Evolutionary conservation across 2,797 vertebrate genomes (phyloP).

Genomic region (Karalla daura): DNA sequence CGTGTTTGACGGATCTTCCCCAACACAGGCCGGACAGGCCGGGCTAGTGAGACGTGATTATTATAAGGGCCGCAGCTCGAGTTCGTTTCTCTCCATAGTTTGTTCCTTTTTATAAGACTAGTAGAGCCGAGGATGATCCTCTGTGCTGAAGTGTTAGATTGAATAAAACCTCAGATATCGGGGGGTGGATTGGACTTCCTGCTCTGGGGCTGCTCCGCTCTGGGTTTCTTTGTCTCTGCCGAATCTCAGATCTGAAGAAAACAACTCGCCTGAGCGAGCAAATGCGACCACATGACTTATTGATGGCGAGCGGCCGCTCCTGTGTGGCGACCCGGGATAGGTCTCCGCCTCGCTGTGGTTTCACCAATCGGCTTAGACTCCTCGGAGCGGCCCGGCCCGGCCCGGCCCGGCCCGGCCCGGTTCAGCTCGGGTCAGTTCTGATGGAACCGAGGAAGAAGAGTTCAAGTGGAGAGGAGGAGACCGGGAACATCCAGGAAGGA

Average conservation of each 20-base stretch:
- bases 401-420: background rate
- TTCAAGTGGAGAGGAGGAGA: background rate
- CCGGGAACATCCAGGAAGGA: too few relatives aligned
- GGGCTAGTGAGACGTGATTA: background rate
- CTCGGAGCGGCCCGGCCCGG: too few relatives aligned
- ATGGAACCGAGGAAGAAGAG: background rate
- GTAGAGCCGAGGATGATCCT: too few relatives aligned
- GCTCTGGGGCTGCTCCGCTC: background rate
- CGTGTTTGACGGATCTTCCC: too few relatives aligned
- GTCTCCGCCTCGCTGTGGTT: background rate
- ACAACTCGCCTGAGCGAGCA: constrained; percentile 45
- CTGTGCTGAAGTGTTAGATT: too few relatives aligned
- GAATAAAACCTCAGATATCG: background rate
- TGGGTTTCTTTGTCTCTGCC: background rate
- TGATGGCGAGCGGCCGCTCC: constrained; percentile 34
- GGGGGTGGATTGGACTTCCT: background rate
- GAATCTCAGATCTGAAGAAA: constrained; percentile 39
- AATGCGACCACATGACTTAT: constrained; percentile 66
- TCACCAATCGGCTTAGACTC: background rate
- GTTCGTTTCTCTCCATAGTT: too few relatives aligned
- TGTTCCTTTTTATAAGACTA: too few relatives aligned
- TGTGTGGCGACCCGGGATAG: background rate
- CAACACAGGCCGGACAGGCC: too few relatives aligned
- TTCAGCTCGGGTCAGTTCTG: background rate
- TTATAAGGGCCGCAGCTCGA: too few relatives aligned